phyloP scores from a whole-genome alignment of 2,888 invertebrate species.

The Drosophila pseudotalamancana region DNA sequence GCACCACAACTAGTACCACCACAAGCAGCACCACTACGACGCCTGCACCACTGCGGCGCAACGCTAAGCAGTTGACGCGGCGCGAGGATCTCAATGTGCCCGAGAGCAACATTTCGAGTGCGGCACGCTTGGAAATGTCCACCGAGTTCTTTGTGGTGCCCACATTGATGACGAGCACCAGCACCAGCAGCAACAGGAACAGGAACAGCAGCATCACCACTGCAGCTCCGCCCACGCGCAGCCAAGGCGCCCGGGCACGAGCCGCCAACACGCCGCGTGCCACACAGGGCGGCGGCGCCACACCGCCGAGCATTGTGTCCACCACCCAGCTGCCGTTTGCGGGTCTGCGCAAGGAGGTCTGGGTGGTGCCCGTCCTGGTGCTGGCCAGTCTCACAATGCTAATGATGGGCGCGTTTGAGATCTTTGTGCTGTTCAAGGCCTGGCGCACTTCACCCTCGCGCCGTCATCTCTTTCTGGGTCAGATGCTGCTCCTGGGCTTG shows the following conservation, averaged over 20 bases:
- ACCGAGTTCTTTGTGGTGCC: slow-evolving; percentile 94
- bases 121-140: slow-evolving; percentile 89
- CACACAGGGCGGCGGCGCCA: slow-evolving; percentile 48
- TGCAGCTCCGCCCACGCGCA: slow-evolving; percentile 50
- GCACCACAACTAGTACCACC: slow-evolving; percentile 29
- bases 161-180: slow-evolving; percentile 83
- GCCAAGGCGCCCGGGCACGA: slow-evolving; percentile 72
- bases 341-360: slow-evolving; percentile 90
- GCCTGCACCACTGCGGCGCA: slow-evolving; percentile 29
- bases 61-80: slow-evolving; percentile 71
- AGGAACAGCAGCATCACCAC: slow-evolving; percentile 19
- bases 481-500: slow-evolving; percentile 92
- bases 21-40: slow-evolving; percentile 15
- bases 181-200: slow-evolving; percentile 8
- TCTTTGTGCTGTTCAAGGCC: slow-evolving; percentile 94
- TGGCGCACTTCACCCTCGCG: slow-evolving; percentile 93
- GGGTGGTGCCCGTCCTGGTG: slow-evolving; percentile 95
- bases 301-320: slow-evolving; percentile 80
- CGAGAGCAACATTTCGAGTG: slow-evolving; percentile 80
- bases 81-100: slow-evolving; percentile 76
- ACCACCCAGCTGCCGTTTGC: slow-evolving; percentile 80
- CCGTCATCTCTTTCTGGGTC: slow-evolving; percentile 93
- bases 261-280: slow-evolving; percentile 55
- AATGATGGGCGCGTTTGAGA: slow-evolving; percentile 93
- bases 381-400: slow-evolving; percentile 93